Percentiles rank a stretch among this genome's conserved stretches.
These are phyloP conservation scores for Ginglymostoma cirratum DNA, from an alignment of 2,113 vertebrate genomes.

Conservation along the genomic window DNA sequence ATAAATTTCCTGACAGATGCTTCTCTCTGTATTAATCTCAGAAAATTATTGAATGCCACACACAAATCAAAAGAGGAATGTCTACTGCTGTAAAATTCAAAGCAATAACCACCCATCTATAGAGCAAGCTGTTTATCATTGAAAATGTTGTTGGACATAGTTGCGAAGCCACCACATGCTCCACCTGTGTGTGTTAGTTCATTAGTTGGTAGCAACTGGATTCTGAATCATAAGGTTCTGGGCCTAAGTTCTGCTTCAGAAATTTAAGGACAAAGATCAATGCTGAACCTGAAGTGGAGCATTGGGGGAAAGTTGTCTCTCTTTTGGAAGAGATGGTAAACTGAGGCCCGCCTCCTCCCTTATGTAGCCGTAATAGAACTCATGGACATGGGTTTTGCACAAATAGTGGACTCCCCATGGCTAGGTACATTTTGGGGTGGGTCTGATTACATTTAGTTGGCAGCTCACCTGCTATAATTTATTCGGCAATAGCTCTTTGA, in stretches of 20 bases:
- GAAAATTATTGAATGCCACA: neutral
- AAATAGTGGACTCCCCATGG: too few relatives aligned
- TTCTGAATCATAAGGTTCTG: neutral
- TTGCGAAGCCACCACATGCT: neutral
- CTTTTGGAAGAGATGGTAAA: neutral
- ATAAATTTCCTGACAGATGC: neutral
- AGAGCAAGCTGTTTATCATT: neutral
- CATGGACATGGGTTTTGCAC: too few relatives aligned
- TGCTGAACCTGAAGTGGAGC: neutral
- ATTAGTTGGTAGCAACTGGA: neutral
- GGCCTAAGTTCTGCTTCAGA: neutral
- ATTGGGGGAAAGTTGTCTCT: neutral
- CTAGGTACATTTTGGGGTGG: too few relatives aligned
- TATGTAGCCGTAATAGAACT: neutral
- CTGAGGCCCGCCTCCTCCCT: neutral
- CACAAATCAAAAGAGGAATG: neutral
- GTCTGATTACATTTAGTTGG: too few relatives aligned
- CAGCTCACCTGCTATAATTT: too few relatives aligned
- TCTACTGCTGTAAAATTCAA: neutral
- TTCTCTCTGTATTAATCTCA: neutral
- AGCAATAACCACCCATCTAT: neutral
- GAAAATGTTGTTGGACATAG: neutral
- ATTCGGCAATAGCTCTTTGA: too few relatives aligned
- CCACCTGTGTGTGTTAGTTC: too few relatives aligned
- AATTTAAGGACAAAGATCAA: neutral